Conservation (phyloP, 2,797 vertebrate species). For the Enteromius trimaculatus region DNA sequence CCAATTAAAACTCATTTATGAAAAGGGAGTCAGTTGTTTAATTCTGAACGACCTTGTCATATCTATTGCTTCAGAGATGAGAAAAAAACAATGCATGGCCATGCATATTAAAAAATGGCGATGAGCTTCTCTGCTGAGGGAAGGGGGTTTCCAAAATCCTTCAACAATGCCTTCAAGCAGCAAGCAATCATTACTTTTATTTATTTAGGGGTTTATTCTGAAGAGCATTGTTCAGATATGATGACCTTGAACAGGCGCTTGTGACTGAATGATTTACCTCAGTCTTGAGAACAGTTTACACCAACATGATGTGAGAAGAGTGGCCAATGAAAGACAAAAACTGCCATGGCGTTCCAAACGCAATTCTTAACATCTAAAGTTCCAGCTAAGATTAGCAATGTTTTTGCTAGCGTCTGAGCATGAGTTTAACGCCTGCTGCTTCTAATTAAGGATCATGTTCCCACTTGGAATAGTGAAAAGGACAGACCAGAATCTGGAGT, state of each 20-base stretch:
- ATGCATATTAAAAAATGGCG: not conserved
- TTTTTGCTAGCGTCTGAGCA: conserved; percentile 53
- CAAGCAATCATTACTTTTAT: conserved; percentile 23
- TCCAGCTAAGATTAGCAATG: conserved; percentile 52
- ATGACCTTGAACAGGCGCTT: conserved; percentile 13
- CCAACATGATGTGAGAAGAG: conserved; percentile 18
- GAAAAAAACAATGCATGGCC: not conserved
- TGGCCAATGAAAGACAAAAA: conserved; percentile 33
- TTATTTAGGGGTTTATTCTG: conserved; percentile 26
- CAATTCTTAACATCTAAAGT: conserved; percentile 10
- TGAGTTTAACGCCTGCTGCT: conserved; percentile 58
- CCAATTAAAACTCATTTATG: not conserved
- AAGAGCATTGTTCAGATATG: conserved; percentile 18
- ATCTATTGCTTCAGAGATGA: not conserved
- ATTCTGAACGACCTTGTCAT: not conserved
- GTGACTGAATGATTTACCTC: conserved; percentile 37
- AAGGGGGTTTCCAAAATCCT: conserved; percentile 26
- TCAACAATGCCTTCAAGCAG: not conserved
- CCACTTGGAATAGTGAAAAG: conserved; percentile 50
- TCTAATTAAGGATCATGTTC: conserved; percentile 58
- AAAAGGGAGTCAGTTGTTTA: not conserved
- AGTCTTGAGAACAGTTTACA: conserved; percentile 46
- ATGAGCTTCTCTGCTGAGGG: not conserved
- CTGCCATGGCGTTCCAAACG: not conserved
- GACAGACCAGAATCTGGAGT: conserved; percentile 55